phyloP scores from a whole-genome alignment of 2,888 invertebrate species.

The Anticlea derivata region DNA sequence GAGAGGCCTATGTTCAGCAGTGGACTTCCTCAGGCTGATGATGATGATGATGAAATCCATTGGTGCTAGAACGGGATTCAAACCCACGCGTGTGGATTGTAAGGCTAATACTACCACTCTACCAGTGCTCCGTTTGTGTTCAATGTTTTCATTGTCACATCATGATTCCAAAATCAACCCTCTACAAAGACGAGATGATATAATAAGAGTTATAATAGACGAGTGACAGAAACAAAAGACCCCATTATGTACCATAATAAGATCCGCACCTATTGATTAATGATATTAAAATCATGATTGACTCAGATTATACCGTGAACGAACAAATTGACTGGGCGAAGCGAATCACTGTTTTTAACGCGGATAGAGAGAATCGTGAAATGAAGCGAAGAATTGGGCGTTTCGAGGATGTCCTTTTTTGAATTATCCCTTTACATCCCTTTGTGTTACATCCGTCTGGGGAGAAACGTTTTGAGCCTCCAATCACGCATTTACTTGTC shows the following conservation, averaged over 20 bases:
- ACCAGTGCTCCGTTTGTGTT: no score
- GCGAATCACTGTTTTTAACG: slow-evolving; percentile 46
- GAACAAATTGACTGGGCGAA: slow-evolving; percentile 45
- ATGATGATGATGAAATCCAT: no score
- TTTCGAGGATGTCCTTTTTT: slow-evolving; percentile 43
- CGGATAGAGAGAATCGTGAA: slow-evolving; percentile 38
- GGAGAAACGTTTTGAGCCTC: slow-evolving; percentile 37
- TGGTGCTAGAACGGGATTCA: no score
- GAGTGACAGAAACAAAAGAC: slow-evolving; percentile 8
- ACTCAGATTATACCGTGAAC: slow-evolving; percentile 32
- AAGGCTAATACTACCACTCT: no score
- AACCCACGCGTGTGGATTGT: no score
- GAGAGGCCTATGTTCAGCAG: no score
- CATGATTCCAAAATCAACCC: no score
- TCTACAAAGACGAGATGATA: no score
- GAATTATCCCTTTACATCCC: slow-evolving; percentile 42
- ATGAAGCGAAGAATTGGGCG: slow-evolving; percentile 47
- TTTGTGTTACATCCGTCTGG: slow-evolving; percentile 40
- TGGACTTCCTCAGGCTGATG: no score
- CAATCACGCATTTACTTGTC: slow-evolving; percentile 37
- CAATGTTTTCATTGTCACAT: no score
- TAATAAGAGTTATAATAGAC: no score
- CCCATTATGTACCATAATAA: slow-evolving; percentile 8
- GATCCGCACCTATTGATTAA: slow-evolving; percentile 15
- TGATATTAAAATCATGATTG: slow-evolving; percentile 33